Evolutionary conservation across 2,797 vertebrate genomes (phyloP).

Genomic region (Avahi laniger): DNA sequence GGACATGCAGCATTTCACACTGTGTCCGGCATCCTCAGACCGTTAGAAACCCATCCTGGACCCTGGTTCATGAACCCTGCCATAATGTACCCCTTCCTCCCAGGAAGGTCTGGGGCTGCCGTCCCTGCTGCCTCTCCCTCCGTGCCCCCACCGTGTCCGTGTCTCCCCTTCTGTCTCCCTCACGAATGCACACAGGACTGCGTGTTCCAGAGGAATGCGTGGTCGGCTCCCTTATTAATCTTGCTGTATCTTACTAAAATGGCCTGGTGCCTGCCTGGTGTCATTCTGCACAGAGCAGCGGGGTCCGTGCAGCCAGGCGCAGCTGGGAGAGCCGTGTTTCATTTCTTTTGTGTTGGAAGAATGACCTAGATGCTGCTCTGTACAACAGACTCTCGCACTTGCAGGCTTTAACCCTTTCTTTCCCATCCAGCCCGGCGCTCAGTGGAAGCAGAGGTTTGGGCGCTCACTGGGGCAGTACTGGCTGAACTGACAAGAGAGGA

Average conservation of each 20-base stretch:
- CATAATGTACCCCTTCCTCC: background rate
- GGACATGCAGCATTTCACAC: background rate
- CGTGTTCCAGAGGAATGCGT: background rate
- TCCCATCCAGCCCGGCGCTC: background rate
- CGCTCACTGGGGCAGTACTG: fast-evolving
- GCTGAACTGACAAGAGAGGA: background rate
- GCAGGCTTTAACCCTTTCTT: constrained; percentile 29
- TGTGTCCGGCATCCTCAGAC: background rate
- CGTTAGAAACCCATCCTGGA: background rate
- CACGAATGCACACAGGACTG: fast-evolving
- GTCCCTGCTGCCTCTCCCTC: background rate
- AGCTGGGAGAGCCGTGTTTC: background rate
- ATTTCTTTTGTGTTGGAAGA: constrained; percentile 33
- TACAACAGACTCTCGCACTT: background rate
- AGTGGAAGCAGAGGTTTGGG: background rate
- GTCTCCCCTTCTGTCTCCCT: background rate
- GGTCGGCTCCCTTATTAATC: constrained; percentile 9
- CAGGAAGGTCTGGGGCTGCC: background rate
- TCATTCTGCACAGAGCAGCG: background rate
- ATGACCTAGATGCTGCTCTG: constrained; percentile 55
- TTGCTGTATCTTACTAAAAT: background rate
- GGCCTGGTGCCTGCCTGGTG: background rate
- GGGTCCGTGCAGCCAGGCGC: background rate
- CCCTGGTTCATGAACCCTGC: background rate
- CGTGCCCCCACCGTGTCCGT: background rate